Conservation (phyloP, 2,113 vertebrate species). For the Rhodinocichla rosea region DNA sequence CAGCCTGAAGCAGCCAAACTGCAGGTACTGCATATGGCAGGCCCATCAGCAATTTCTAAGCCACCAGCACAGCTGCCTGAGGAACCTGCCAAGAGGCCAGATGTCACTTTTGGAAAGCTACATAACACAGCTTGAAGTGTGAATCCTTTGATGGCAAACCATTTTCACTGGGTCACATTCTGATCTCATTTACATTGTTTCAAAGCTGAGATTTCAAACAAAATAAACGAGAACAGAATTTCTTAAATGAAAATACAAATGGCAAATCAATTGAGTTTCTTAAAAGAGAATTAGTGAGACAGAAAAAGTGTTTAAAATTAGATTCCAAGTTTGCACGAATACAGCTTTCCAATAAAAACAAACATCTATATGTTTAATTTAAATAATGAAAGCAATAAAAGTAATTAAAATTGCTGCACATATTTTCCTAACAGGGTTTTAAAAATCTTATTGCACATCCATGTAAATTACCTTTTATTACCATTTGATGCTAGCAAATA, state of each 20-base stretch:
- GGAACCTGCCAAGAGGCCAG: conserved; percentile 59
- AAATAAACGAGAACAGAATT: not conserved
- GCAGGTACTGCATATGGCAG: conserved; percentile 42
- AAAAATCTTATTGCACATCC: not conserved
- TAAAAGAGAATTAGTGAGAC: not conserved
- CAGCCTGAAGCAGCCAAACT: conserved; percentile 27
- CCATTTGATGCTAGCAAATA: not conserved
- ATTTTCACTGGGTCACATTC: conserved; percentile 35
- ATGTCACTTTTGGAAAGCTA: conserved; percentile 60
- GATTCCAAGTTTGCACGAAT: not conserved
- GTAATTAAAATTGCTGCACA: not conserved
- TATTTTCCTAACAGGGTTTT: not conserved
- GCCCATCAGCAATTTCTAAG: not conserved
- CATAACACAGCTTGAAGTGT: conserved; percentile 25
- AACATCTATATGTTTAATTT: not conserved
- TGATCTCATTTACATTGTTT: conserved; percentile 45
- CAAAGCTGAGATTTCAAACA: not conserved
- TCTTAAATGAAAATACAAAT: not conserved
- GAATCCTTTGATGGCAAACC: conserved; percentile 52
- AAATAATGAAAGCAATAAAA: conserved; percentile 8
- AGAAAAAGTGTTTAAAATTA: not conserved
- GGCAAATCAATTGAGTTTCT: not conserved
- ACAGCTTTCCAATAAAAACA: not conserved
- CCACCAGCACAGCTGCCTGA: conserved; percentile 45
- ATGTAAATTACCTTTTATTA: conserved; percentile 1